phyloP scores from a whole-genome alignment of 1,140 invertebrate genomes.

The Berghia stephanieae region DNA sequence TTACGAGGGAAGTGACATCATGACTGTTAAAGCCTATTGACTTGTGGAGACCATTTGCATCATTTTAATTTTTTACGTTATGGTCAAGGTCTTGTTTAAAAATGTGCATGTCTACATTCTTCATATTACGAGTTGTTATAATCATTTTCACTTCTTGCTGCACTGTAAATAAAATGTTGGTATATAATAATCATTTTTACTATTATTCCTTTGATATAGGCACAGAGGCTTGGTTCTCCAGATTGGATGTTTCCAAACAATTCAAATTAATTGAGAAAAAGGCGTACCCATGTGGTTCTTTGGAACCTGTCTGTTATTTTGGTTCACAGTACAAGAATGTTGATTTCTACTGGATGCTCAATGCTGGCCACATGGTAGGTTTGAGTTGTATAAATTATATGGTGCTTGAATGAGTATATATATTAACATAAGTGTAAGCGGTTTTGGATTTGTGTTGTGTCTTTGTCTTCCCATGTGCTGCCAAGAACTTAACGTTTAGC shows the following conservation, averaged over 20 bases:
- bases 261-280: constrained; percentile 70
- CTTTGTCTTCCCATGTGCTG: neutral
- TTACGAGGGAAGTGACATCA: too few species aligned
- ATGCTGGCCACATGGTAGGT: constrained; percentile 77
- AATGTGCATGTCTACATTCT: too few species aligned
- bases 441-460: neutral
- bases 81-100: too few species aligned
- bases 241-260: constrained; percentile 71
- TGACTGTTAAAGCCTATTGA: too few species aligned
- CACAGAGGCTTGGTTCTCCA: constrained; percentile 77
- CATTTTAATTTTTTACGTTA: too few species aligned
- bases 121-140: too few species aligned
- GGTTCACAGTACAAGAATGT: constrained; percentile 75
- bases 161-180: neutral
- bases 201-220: constrained; percentile 65
- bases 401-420: neutral
- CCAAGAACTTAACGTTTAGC: too few species aligned
- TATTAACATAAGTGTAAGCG: neutral
- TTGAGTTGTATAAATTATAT: neutral
- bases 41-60: too few species aligned
- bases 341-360: constrained; percentile 78
- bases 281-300: constrained; percentile 70
- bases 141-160: neutral
- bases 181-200: neutral
- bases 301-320: constrained; percentile 73